These are phyloP conservation scores for Phaenicophaeus curvirostris DNA, from an alignment of 2,797 vertebrate genomes.

Conservation along the genomic window DNA sequence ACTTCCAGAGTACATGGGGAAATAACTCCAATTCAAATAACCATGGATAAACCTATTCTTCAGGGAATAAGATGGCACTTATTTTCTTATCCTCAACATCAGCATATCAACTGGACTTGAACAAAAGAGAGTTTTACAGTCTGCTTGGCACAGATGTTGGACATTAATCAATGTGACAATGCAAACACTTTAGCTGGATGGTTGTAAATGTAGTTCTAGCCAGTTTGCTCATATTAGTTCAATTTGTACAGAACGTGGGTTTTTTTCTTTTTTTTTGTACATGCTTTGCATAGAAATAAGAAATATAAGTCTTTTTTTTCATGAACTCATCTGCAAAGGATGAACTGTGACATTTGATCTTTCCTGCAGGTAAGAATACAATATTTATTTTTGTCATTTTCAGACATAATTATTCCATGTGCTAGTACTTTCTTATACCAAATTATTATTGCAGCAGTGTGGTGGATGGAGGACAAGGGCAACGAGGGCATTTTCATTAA, in stretches of 20 bases:
- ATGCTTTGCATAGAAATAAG: not conserved
- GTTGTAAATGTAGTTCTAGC: not conserved
- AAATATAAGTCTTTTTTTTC: not conserved
- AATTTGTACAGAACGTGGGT: not conserved
- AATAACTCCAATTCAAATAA: not conserved
- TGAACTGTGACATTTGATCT: not conserved
- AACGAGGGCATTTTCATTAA: slow-evolving; percentile 60
- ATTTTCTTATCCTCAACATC: not conserved
- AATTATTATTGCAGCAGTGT: not conserved
- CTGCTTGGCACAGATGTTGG: not conserved
- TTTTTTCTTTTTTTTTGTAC: not conserved
- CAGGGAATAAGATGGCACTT: not conserved
- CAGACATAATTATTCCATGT: not conserved
- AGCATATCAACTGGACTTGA: not conserved
- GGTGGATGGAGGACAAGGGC: not conserved
- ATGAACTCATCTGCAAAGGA: not conserved
- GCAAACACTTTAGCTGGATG: not conserved
- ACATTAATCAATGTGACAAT: not conserved
- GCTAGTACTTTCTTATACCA: not conserved
- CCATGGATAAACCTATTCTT: not conserved
- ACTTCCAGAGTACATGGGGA: not conserved
- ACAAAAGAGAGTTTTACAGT: slow-evolving; percentile 2
- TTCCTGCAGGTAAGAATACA: not conserved
- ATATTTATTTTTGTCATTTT: not conserved
- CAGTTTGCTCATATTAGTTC: not conserved